Evolutionary conservation across 2,888 invertebrate species (phyloP), one percentile per base, ranked within the genome.

Genomic region (Rotaria macrura): DNA sequence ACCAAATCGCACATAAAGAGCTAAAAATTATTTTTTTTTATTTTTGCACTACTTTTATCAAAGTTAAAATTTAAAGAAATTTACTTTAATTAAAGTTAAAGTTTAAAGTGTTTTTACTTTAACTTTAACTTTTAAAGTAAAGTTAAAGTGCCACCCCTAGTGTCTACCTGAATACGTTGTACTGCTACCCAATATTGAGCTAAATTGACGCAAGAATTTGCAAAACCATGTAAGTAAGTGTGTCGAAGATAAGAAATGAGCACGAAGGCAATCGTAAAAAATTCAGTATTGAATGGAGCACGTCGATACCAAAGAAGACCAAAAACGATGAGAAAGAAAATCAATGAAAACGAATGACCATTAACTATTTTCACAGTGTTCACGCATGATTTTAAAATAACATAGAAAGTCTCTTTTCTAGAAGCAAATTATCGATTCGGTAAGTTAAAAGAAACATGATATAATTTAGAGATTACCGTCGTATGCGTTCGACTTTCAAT

Each of bases 401-500:
- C 43, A 74, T 74, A 74, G 25, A 23, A 74, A 23, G 74, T 74
- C 25, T 74, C 74, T 40, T 25, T 38, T 40, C 74, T 74, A 74
- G 3, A 40, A n/a, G 17, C 9, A 49, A 49, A 49, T 12, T 1
- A 7, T 7, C 17, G 17, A 49, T 49, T 17, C 49, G 14, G 3
- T 17, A 17, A 49, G 49, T 17, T 49, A 49, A 49, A 17, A 49
- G 17, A 49, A 49, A 14, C 49, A 49, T 12, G 49, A 49, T 49
- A 17, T 49, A 14, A 49, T 12, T 12, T 49, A 17, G 12, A 49
- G 49, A 49, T 88, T 93, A 93, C 91, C 93, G 93, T 89, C 96
- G 92, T 2, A 95, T 94, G 84, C 93, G 90, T 17, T 93, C 93
- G 5, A 96, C 94, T n/a, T 96, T 93, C 87, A 94, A 93, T 87